Evolutionary conservation across 2,888 invertebrate genomes (phyloP).

Genomic region (Ectemnius lituratus): DNA sequence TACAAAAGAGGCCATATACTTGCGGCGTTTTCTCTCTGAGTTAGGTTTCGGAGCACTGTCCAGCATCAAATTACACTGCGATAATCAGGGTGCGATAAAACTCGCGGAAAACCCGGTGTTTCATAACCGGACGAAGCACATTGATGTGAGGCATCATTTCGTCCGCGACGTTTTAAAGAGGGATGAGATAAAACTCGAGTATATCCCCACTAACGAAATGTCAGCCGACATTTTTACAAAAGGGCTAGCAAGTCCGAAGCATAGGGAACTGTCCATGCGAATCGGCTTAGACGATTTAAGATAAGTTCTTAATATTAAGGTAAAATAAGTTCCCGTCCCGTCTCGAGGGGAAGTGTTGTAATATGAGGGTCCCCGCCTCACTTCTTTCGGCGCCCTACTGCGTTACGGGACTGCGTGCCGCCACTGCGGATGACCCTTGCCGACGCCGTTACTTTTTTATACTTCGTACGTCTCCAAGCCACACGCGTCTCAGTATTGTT

Average conservation of each 20-base stretch:
- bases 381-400: no score
- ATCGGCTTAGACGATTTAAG: neutral
- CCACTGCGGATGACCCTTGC: no score
- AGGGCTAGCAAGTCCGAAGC: constrained; percentile 13
- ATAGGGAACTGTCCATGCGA: neutral
- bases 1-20: constrained; percentile 10
- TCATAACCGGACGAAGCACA: constrained; percentile 24
- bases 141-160: constrained; percentile 23
- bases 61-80: neutral
- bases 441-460: no score
- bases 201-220: constrained; percentile 12
- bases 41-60: neutral
- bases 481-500: no score
- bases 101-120: constrained; percentile 14
- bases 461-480: no score
- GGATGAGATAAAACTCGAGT: neutral
- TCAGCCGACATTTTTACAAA: constrained; percentile 20
- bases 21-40: constrained; percentile 16
- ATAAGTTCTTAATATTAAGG: neutral
- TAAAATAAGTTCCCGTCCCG: constrained; percentile 3
- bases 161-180: neutral
- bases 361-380: no score
- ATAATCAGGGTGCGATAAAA: constrained; percentile 18
- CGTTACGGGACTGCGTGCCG: no score
- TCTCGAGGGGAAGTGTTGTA: constrained; percentile 44